Evolutionary conservation across 1,140 invertebrate species (phyloP), one percentile per base, ranked within the genome.

Genomic region (Solenopsis invicta): DNA sequence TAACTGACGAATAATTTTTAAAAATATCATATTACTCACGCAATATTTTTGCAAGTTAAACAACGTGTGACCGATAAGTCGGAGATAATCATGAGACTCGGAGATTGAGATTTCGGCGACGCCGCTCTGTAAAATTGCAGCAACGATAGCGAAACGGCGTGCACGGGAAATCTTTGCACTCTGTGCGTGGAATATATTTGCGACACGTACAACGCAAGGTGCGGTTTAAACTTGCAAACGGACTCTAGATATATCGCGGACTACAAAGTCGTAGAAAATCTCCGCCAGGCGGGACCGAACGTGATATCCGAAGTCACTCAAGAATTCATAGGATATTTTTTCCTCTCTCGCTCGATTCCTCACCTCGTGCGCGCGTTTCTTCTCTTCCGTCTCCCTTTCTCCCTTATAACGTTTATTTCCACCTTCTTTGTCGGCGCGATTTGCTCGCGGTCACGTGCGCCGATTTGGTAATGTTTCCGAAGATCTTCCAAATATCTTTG

Each of bases 281-380:
- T 87, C 87, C 67, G 87, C 75, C 87, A 87, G 89, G 80, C 77
- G 87, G 71, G 71, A 62, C 81, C 61, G 66, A 76, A 90, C 90
- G 89, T 91, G 90, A 91, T 90, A 91, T 90, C 87, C 87, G 76
- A 87, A 90, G 90, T 91, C 90, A 80, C 90, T 91, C 90, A 91
- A 87, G 90, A 91, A 91, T 91, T 91, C 90, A 91, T 91, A 86
- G 89, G 89, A 91, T 91, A 81, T 87, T 81, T 87, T 82, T 69
- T 82, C n/a, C 66, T 24, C 81, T 85, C 85, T 54, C 84, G 29
- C 18, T 67, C 66, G 67, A 56, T 69, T 72, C 74, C 54, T 75
- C 72, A 48, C n/a, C 21, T 71, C 29, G 18, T 4, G 21, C 59
- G 45, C 6, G 21, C 37, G 4, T 41, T 48, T 54, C 41, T 16